Base-by-base conservation (phyloP, 2,113 vertebrate species). In the Castor canadensis region DNA sequence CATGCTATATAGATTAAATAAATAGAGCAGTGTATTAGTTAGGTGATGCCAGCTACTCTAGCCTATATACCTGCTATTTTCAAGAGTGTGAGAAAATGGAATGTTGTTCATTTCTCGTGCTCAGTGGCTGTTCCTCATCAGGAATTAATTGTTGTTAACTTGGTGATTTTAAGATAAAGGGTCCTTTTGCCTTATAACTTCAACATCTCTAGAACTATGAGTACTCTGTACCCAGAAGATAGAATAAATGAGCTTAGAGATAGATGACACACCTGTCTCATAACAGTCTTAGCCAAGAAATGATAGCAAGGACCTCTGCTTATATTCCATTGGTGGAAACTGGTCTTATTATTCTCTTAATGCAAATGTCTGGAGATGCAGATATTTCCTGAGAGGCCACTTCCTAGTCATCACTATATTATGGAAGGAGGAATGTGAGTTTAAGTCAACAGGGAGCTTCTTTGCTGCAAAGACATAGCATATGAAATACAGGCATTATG, bases 41-140 rank as follows among this genome's bases (percentile, higher is more conserved):
- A 52, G n/a, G 40, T 88, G 67, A 91, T 79, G 16, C 13, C 40
- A 82, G 20, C 3, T 85, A 88, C 38, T 52, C 26, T 82, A 66
- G 62, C 8, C 69, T 84, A 91, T 26, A 64, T 5, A 75, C 24
- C 1, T n/a, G 81, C 47, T 13, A 83, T 47, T 64, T 77, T 87
- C 38, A 95, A 45, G 54, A 66, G 12, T 13, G 86, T 91, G 79
- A 75, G 16, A 67, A 91, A 84, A 91, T 40, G 45, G 19, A 96
- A 82, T n/a, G n/a, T n/a, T n/a, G 86, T 86, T 89, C 71, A 76
- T 86, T 91, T 91, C 45, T 93, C 35, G 64, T 16, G 77, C 11
- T 56, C 2, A 12, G 24, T 64, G 69, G 5, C 20, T 87, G 1
- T 30, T 73, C 15, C 58, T 89, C 16, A 89, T 52, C 1, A 49